phyloP scores from a whole-genome alignment of 2,888 invertebrate species.

The Tetropium fuscum region DNA sequence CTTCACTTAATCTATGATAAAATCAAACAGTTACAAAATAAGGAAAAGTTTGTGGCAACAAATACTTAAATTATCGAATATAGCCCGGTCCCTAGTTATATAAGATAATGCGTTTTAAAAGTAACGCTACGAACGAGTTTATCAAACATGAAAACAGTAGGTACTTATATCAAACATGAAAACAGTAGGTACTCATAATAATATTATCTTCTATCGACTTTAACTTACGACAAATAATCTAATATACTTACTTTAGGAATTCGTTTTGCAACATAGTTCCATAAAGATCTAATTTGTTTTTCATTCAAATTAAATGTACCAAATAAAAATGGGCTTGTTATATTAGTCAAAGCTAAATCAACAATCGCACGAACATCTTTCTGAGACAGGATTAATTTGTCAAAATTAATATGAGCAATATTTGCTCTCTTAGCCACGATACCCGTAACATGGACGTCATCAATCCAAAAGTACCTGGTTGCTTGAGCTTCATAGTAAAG shows the following conservation, averaged over 20 bases:
- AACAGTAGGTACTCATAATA: no score
- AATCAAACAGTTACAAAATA: no score
- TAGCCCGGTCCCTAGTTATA: no score
- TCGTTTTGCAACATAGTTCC: conserved; percentile 15
- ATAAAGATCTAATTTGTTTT: conserved; percentile 25
- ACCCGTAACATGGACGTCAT: conserved; percentile 78
- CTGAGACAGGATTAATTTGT: conserved; percentile 15
- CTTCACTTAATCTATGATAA: no score
- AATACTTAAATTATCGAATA: no score
- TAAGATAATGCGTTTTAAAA: no score
- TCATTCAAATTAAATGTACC: conserved; percentile 16
- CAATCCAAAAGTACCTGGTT: conserved; percentile 77
- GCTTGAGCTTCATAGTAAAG: conserved; percentile 69
- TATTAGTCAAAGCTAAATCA: conserved; percentile 15
- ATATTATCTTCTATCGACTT: no score
- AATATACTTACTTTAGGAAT: conserved; percentile 14
- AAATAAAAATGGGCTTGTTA: conserved; percentile 24
- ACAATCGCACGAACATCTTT: conserved; percentile 19
- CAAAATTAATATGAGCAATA: conserved; percentile 26
- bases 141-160: no score
- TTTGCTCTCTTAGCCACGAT: conserved; percentile 64
- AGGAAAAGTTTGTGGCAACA: no score
- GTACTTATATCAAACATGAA: no score
- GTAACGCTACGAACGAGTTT: no score
- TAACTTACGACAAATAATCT: no score